Evolutionary conservation across 2,888 invertebrate genomes (phyloP).

Genomic region (Pachliopta kotzebuea): DNA sequence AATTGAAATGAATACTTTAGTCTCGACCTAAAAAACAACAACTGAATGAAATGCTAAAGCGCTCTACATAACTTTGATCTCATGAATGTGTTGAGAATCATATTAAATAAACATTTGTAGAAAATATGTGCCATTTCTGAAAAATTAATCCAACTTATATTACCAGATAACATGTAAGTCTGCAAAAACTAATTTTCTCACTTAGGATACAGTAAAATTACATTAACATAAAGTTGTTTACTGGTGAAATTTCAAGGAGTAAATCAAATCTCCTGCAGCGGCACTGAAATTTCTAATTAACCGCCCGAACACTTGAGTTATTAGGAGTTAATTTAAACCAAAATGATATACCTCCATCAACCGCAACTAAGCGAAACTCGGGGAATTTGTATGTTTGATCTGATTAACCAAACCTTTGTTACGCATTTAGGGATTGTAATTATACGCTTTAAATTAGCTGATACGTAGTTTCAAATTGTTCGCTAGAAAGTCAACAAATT

Average conservation of each 20-base stretch:
- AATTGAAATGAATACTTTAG: slow-evolving; percentile 15
- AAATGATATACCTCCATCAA: slow-evolving; percentile 28
- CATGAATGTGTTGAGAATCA: neutral
- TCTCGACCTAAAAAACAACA: neutral
- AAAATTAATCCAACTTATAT: neutral
- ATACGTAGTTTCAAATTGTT: slow-evolving; percentile 20
- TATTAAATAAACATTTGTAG: neutral
- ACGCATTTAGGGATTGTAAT: slow-evolving; percentile 33
- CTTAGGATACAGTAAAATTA: slow-evolving; percentile 24
- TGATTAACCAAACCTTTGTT: slow-evolving; percentile 47
- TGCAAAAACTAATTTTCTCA: slow-evolving; percentile 8
- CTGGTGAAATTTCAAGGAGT: slow-evolving; percentile 30
- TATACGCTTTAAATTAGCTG: slow-evolving; percentile 19
- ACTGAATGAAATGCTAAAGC: neutral
- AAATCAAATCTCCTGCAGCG: slow-evolving; percentile 35
- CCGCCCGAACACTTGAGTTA: slow-evolving; percentile 27
- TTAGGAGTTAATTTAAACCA: slow-evolving; percentile 30
- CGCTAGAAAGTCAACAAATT: slow-evolving; percentile 6
- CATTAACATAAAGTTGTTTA: slow-evolving; percentile 31
- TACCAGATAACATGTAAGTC: slow-evolving; percentile 16
- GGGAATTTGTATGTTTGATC: slow-evolving; percentile 49
- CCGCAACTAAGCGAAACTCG: slow-evolving; percentile 30
- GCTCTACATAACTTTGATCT: neutral
- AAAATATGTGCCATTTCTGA: neutral
- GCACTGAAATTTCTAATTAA: slow-evolving; percentile 33